These are phyloP conservation scores for Xestobium rufovillosum DNA, from an alignment of 2,888 invertebrate genomes.

Conservation along the genomic window DNA sequence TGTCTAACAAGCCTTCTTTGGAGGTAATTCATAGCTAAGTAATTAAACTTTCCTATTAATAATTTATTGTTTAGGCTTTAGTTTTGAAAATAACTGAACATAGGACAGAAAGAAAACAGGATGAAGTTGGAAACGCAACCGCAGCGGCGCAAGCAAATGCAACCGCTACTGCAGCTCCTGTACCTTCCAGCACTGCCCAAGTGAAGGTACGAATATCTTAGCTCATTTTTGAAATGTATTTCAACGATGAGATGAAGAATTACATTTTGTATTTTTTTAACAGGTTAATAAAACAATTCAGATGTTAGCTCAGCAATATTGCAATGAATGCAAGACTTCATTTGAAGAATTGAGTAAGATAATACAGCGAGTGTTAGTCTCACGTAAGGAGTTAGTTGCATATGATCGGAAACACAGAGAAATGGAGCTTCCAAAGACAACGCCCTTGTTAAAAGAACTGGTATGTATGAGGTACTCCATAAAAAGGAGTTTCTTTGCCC, in stretches of 20 bases:
- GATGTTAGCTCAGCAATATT: constrained; percentile 88
- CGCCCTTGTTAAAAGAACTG: constrained; percentile 12
- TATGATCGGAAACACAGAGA: constrained; percentile 83
- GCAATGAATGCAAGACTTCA: constrained; percentile 87
- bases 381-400: constrained; percentile 81
- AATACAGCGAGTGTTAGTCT: constrained; percentile 85
- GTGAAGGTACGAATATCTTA: constrained; percentile 49
- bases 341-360: constrained; percentile 92
- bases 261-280: constrained; percentile 25
- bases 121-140: constrained; percentile 38
- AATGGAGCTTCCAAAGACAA: constrained; percentile 32
- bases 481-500: no score
- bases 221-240: constrained; percentile 38
- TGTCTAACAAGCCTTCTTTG: constrained; percentile 81
- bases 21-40: constrained; percentile 52
- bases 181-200: constrained; percentile 39
- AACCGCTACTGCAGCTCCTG: constrained; percentile 24
- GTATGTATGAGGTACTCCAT: no score
- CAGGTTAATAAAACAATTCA: constrained; percentile 91
- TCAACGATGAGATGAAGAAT: no score
- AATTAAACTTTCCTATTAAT: not conserved
- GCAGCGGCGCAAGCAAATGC: constrained; percentile 21
- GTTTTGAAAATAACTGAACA: constrained; percentile 85
- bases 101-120: constrained; percentile 59
- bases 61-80: constrained; percentile 48